A percentile compares a stretch with the other conserved stretches of the same genome.
These are phyloP conservation scores for Heloderma charlesbogerti DNA, from an alignment of 2,113 vertebrate species.

Conservation along the genomic window DNA sequence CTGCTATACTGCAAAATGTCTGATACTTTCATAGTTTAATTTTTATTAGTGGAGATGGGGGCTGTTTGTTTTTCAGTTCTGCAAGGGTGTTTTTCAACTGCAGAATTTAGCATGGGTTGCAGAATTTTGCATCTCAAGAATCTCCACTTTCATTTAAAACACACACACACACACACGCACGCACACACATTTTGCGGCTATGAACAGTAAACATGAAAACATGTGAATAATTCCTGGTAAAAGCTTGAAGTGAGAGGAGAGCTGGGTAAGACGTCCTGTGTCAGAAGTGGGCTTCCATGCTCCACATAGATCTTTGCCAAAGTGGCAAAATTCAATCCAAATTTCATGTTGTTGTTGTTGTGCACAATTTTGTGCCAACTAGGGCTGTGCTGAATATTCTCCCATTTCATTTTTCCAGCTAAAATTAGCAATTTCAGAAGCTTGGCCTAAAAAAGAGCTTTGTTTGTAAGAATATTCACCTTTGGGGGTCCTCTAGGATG, in stretches of 20 bases:
- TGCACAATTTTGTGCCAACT: background rate
- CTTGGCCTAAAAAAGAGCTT: background rate
- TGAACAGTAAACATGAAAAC: background rate
- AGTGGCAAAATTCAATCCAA: background rate
- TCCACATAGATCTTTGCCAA: background rate
- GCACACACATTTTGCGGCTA: background rate
- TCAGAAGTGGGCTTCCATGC: background rate
- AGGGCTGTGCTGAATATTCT: background rate
- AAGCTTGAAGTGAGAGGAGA: background rate
- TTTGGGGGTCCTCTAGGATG: background rate
- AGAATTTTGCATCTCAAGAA: no score
- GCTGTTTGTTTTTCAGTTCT: background rate
- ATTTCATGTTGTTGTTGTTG: background rate
- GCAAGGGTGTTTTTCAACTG: background rate
- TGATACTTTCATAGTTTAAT: background rate
- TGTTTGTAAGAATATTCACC: background rate
- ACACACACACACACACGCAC: no score
- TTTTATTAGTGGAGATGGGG: background rate
- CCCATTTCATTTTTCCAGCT: background rate
- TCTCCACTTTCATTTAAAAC: no score
- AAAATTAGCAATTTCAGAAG: background rate
- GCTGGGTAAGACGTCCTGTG: background rate
- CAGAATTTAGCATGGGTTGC: background rate
- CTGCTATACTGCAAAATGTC: background rate
- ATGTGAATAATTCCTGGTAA: background rate